A percentile compares a stretch with the other conserved stretches of the same genome.
phyloP scores from a whole-genome alignment of 2,888 invertebrate species.

The Cantharis rustica region DNA sequence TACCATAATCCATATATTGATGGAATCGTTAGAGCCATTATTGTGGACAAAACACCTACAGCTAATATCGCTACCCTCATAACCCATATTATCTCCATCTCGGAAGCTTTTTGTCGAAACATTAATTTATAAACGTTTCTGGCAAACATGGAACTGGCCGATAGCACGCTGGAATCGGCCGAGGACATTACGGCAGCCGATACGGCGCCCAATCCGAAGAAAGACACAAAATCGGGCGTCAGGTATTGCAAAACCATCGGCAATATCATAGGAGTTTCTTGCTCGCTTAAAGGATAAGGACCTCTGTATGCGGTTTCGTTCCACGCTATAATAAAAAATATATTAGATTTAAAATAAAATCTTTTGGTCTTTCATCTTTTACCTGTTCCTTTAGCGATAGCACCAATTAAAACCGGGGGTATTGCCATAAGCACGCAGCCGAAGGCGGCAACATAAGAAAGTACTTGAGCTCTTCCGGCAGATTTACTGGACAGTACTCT shows the following conservation, averaged over 20 bases:
- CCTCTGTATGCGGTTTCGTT: conserved; percentile 88
- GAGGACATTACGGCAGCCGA: conserved; percentile 99
- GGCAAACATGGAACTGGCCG: conserved; percentile 99
- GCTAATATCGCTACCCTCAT: conserved; percentile 92
- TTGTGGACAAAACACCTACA: conserved; percentile 88
- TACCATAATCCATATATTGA: conserved; percentile 97
- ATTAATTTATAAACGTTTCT: conserved; percentile 97
- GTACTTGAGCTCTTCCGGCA: conserved; percentile 87
- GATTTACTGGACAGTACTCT: conserved; percentile 95
- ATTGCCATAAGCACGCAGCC: conserved; percentile 98
- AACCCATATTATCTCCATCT: conserved; percentile 96
- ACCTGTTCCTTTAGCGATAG: conserved; percentile 95
- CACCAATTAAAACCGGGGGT: conserved; percentile 95
- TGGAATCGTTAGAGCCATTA: conserved; percentile 96
- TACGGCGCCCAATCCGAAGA: conserved; percentile 97
- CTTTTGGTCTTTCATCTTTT: conserved; percentile 44
- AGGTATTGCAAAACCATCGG: conserved; percentile 97
- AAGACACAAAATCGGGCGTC: conserved; percentile 94
- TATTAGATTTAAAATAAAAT: not conserved
- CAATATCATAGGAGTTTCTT: conserved; percentile 91
- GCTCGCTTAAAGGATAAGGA: conserved; percentile 72
- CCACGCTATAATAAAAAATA: conserved; percentile 72
- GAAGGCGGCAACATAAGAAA: conserved; percentile 94
- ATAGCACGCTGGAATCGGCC: conserved; percentile 96
- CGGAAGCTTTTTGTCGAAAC: conserved; percentile 94